Base-by-base conservation (phyloP, 2,888 invertebrate species). In the Cantharis flavilabris region DNA sequence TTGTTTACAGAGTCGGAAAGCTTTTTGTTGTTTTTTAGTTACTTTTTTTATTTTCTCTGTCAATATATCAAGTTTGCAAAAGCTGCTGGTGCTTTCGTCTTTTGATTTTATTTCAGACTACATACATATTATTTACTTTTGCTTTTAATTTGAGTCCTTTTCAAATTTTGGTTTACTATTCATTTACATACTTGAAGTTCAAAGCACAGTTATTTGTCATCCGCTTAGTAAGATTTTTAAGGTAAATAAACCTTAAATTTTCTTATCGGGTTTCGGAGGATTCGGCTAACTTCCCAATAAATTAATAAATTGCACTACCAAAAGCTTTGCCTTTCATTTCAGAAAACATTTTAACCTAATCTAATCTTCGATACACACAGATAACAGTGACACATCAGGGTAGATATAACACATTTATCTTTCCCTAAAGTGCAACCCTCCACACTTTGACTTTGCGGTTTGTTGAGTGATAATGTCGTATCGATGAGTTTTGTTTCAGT, bases 331-430 rank as follows among this genome's bases (percentile, higher is more conserved):
- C 67, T 62, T 71, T 69, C 69, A 69, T 76, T 73, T 49, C 69
- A 71, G 76, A 70, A 76, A 76, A 71, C 76, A 67, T 70, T 72
- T 64, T 73, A 73, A 73, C 76, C 73, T 75, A 77, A 77, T 77
- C 77, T 77, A 77, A 77, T 77, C 74, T 69, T 67, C 70, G 74
- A 77, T 77, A 77, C 75, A 77, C 71, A 77, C 69, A 75, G 77
- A 77, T 77, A 77, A 72, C 70, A 72, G 69, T 64, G 63, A 70
- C 77, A 75, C 72, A 65, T 72, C 70, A 74, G 74, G 77, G 72
- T 75, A 67, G 28, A 26, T 71, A 71, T 77, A 77, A 77, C 64
- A 64, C 28, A 72, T 62, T 77, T 77, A 77, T 77, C 71, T 71
- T 69, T 71, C 71, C 72, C 76, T 23, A 69, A 69, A 73, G 69